These are phyloP conservation scores for Mamestra configurata DNA, from an alignment of 1,140 invertebrate species.

Conservation along the genomic window DNA sequence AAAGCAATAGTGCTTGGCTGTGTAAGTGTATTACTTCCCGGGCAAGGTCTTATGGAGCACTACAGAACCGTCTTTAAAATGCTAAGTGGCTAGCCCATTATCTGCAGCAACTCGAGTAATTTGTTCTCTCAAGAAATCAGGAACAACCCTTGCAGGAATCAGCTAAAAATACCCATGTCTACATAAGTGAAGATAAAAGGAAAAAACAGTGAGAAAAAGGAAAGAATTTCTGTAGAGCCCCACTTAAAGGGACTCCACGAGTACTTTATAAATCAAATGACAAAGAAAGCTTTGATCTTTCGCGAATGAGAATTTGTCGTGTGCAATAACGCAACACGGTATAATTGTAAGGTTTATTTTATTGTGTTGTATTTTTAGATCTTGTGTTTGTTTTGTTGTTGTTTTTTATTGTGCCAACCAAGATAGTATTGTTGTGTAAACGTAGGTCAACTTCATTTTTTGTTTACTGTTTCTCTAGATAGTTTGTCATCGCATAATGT, in stretches of 20 bases:
- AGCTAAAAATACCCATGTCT: constrained; percentile 9
- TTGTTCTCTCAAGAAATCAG: background rate
- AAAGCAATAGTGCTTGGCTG: too few relatives aligned
- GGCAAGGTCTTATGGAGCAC: background rate
- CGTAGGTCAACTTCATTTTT: too few relatives aligned
- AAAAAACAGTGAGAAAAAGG: constrained; percentile 26
- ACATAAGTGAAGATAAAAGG: constrained; percentile 17
- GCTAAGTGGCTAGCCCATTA: background rate
- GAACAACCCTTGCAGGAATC: background rate
- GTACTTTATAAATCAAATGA: constrained; percentile 50
- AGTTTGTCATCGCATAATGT: too few relatives aligned
- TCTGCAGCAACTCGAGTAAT: background rate
- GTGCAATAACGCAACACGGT: constrained; percentile 32
- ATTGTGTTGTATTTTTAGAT: constrained; percentile 4
- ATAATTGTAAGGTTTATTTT: constrained; percentile 31
- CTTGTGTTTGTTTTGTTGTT: constrained; percentile 4
- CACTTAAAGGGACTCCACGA: constrained; percentile 16
- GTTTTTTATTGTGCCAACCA: background rate
- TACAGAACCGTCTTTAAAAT: background rate
- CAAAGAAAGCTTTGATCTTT: constrained; percentile 49
- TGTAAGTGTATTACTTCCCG: background rate
- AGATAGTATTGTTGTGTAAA: background rate
- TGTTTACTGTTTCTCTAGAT: too few relatives aligned
- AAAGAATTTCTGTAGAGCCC: constrained; percentile 32
- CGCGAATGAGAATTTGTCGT: constrained; percentile 29